phyloP scores from a whole-genome alignment of 2,888 invertebrate species.

The Gortyna flavago region DNA sequence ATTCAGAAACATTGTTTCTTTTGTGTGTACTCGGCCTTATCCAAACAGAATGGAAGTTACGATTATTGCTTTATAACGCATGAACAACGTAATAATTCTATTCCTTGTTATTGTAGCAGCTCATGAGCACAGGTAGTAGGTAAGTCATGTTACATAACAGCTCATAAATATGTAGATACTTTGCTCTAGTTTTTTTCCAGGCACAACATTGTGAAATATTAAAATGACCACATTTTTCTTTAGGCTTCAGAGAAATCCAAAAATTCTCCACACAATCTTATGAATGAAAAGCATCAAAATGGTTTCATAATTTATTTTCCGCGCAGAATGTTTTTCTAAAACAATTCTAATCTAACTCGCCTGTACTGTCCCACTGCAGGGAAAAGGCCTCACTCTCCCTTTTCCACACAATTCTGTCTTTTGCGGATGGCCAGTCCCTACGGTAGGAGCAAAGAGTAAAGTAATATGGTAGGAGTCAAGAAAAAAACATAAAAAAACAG shows the following conservation, averaged over 20 bases:
- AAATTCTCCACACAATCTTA: conserved; percentile 6
- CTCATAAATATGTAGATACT: conserved; percentile 10
- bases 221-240: not conserved
- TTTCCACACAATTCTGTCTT: too few species aligned
- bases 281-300: conserved; percentile 36
- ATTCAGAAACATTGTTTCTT: not conserved
- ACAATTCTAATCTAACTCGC: too few species aligned
- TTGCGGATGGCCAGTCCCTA: too few species aligned
- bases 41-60: conserved; percentile 7
- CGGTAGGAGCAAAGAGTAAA: too few species aligned
- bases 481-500: too few species aligned
- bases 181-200: conserved; percentile 11
- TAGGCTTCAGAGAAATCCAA: too few species aligned
- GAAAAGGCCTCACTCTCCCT: too few species aligned
- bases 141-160: not conserved
- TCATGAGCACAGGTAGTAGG: not conserved
- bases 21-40: conserved; percentile 11
- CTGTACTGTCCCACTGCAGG: too few species aligned
- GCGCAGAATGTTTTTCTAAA: conserved; percentile 12
- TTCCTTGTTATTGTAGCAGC: not conserved
- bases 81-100: conserved; percentile 9
- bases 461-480: too few species aligned
- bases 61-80: conserved; percentile 5
- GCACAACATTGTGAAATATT: conserved; percentile 19
- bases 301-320: not conserved